A percentile compares a stretch with the other conserved stretches of the same genome.
These are phyloP conservation scores for Macrobrachium rosenbergii DNA, from an alignment of 1,140 invertebrate genomes.

Conservation along the genomic window DNA sequence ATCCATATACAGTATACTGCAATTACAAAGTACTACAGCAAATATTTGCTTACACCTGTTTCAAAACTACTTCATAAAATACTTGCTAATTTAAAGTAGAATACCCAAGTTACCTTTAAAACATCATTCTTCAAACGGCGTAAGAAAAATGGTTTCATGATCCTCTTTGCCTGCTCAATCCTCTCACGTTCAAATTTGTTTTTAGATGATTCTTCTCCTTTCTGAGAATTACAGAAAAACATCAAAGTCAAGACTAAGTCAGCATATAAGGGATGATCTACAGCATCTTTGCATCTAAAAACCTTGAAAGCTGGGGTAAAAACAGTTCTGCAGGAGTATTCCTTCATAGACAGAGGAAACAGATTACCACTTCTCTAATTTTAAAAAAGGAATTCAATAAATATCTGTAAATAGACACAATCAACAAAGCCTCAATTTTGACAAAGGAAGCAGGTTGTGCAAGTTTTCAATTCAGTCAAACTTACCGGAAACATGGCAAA, in stretches of 20 bases:
- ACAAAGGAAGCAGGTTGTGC: neutral
- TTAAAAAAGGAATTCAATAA: no score
- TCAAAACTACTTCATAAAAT: no score
- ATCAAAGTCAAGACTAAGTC: conserved; percentile 44
- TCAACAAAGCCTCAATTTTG: neutral
- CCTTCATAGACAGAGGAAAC: no score
- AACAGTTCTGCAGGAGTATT: no score
- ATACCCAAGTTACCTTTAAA: conserved; percentile 70
- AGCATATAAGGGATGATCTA: no score
- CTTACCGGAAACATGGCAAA: conserved; percentile 77
- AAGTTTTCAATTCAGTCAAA: conserved; percentile 25
- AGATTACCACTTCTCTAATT: no score
- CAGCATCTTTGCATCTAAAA: no score
- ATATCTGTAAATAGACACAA: neutral
- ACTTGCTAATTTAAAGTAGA: no score
- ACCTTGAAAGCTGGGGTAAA: no score
- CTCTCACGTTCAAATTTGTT: conserved; percentile 85
- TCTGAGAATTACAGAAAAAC: conserved; percentile 68
- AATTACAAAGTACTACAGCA: no score
- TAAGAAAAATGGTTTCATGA: conserved; percentile 96
- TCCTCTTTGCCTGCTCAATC: conserved; percentile 91
- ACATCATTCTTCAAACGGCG: conserved; percentile 91
- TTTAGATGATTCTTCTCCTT: conserved; percentile 71
- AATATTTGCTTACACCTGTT: no score
- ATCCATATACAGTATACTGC: no score